Evolutionary conservation across 2,888 invertebrate genomes (phyloP).

Genomic region (Temnothorax unifasciatus): DNA sequence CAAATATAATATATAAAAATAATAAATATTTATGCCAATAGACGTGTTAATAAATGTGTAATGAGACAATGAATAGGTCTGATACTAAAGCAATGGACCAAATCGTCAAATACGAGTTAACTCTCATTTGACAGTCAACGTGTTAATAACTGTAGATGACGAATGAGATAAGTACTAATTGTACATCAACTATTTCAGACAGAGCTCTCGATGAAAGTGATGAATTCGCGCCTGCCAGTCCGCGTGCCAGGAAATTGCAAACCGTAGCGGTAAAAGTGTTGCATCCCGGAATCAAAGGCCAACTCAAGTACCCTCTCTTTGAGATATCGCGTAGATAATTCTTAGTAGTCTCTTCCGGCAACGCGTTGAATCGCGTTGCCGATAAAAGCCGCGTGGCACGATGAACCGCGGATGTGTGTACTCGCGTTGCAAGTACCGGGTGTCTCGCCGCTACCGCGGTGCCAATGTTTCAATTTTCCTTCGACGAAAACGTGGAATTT

Average conservation of each 20-base stretch:
- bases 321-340: conserved; percentile 25
- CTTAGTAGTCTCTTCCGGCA: neutral
- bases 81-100: too few relatives aligned
- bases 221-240: neutral
- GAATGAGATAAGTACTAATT: conserved; percentile 1
- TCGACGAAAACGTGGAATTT: neutral
- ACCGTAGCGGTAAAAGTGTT: conserved; percentile 86
- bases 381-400: neutral
- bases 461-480: neutral
- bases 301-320: conserved; percentile 74
- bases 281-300: conserved; percentile 85
- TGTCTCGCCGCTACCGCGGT: neutral
- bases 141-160: neutral
- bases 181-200: conserved; percentile 62
- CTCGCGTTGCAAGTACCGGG: neutral
- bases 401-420: neutral
- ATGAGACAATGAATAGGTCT: too few relatives aligned
- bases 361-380: neutral
- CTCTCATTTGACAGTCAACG: too few relatives aligned
- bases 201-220: conserved; percentile 4
- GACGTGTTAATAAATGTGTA: too few relatives aligned
- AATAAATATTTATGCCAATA: too few relatives aligned
- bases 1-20: too few relatives aligned
- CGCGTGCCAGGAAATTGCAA: conserved; percentile 64
- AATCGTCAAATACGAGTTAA: too few relatives aligned